Base-by-base conservation (phyloP, 2,113 vertebrate species). In the Lasiurus borealis region DNA sequence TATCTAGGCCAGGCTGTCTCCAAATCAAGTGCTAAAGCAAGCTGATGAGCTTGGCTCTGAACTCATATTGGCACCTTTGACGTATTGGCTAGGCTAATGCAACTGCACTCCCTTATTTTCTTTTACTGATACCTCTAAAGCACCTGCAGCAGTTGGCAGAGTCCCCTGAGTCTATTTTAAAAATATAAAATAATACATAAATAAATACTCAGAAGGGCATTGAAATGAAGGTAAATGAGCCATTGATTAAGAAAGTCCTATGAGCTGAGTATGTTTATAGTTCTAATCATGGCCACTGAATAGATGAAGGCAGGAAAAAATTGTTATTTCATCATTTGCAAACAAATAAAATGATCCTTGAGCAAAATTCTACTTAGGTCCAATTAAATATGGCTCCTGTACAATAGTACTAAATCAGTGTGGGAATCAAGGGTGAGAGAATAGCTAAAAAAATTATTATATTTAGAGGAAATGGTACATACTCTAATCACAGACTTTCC, bases 171-270 rank as follows among this genome's bases (percentile, higher is more conserved):
- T 71, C 31, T 66, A 95, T 85, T 92, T 95, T 34, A 84, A 59
- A 88, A 94, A 86, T 73, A 91, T 59, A 87, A 94, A 85, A 95
- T 82, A 93, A 78, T 68, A 81, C 34, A 88, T 44, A 95, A 96
- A 91, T 93, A 96, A 93, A 90, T 82, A 59, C 27, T 77, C 73
- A 92, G 69, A 93, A 92, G n/a, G 64, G 80, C 27, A 89, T 23
- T 29, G 72, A 68, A 92, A 96, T 93, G 27, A 59, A 82, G 73
- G 83, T 46, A 95, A 95, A 87, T 85, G 90, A 95, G 68, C 48
- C 69, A 27, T 0, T 85, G 80, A 94, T 85, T 83, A 80, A 73
- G 73, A 75, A 19, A 81, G 27, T 54, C 27, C 18, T 48, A 48
- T 14, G 36, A 87, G 36, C 23, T 91, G 44, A 88, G 5, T 62